Evolutionary conservation across 1,140 invertebrate genomes (phyloP).

Genomic region (Probaryconus sp.): DNA sequence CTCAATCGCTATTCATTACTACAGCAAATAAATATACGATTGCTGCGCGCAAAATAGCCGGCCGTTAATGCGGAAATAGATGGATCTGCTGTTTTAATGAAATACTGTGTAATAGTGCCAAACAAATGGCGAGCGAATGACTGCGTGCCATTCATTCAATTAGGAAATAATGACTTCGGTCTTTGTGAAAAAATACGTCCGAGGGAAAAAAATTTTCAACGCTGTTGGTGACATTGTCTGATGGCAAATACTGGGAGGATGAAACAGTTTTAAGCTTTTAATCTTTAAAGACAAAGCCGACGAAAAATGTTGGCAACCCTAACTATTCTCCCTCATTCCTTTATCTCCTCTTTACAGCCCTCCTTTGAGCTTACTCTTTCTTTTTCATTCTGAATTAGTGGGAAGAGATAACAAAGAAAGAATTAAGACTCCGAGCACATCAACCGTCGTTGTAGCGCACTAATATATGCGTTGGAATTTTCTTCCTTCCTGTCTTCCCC

Average conservation of each 20-base stretch:
- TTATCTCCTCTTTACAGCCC: slow-evolving; percentile 31
- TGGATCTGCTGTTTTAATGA: slow-evolving; percentile 26
- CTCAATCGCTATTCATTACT: slow-evolving; percentile 44
- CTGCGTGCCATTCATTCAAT: slow-evolving; percentile 38
- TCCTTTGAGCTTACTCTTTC: slow-evolving; percentile 22
- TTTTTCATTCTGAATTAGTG: slow-evolving; percentile 67
- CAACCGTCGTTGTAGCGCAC: slow-evolving; percentile 39
- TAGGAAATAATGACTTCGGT: slow-evolving; percentile 43
- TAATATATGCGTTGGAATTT: slow-evolving; percentile 70
- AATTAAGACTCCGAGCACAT: slow-evolving; percentile 72
- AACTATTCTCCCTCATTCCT: slow-evolving; percentile 52
- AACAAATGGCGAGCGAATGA: slow-evolving; percentile 35
- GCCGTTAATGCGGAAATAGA: slow-evolving; percentile 34
- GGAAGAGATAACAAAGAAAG: slow-evolving; percentile 74
- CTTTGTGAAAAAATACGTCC: slow-evolving; percentile 29
- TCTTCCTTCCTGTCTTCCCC: slow-evolving; percentile 18
- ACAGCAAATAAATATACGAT: slow-evolving; percentile 42
- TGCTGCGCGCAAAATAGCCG: slow-evolving; percentile 7
- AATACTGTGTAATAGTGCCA: slow-evolving; percentile 27
- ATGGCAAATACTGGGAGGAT: slow-evolving; percentile 42
- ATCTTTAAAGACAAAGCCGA: slow-evolving; percentile 72
- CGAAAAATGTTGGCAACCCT: slow-evolving; percentile 66
- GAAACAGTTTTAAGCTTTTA: slow-evolving; percentile 70
- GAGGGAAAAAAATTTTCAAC: slow-evolving; percentile 10
- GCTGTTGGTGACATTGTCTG: slow-evolving; percentile 33